Evolutionary conservation across 1,140 invertebrate genomes (phyloP), one percentile per base, ranked within the genome.

Genomic region (Charaxes varanes): DNA sequence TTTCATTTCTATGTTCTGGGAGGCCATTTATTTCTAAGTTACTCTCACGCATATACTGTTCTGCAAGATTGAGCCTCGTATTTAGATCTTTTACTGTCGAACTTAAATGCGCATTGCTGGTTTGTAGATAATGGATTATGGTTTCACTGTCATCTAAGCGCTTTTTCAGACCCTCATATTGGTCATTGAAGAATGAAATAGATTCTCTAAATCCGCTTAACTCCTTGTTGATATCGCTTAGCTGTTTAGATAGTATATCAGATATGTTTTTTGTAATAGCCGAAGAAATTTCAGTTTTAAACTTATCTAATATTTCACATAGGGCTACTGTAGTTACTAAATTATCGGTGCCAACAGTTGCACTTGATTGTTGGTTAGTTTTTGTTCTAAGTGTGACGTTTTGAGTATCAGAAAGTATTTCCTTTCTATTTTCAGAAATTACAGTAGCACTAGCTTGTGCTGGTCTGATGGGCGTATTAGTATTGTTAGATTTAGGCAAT

Each of bases 21-120:
- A 52, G 41, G 0, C 49, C 49, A 21, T 46, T 53, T 7, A 46
- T 42, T 33, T 46, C 49, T 5, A 46, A 4, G 14, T 53, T 46
- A 11, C 19, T 18, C 24, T 53, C 38, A 2, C 49, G 38, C 34
- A 42, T n/a, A 35, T 38, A 11, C 24, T 42, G 42, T 35, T 53
- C 38, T 6, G 28, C 23, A 7, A 36, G 10, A n/a, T 27, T 23
- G 5, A 46, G 18, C 12, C 49, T 24, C 4, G 19, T 21, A n/a
- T 32, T 24, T 7, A 46, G 15, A 32, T 42, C 38, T 11, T 32
- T 41, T 6, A 36, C 35, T 14, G 18, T 13, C 16, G 21, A 31
- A 11, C 31, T 18, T 7, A 52, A 33, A 13, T 14, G 26, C 1
- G 30, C 19, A 31, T 52, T 52, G 6, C 37, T 42, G 2, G 8